Base-by-base conservation (phyloP, 2,113 vertebrate species). In the Coptodon rendalli region DNA sequence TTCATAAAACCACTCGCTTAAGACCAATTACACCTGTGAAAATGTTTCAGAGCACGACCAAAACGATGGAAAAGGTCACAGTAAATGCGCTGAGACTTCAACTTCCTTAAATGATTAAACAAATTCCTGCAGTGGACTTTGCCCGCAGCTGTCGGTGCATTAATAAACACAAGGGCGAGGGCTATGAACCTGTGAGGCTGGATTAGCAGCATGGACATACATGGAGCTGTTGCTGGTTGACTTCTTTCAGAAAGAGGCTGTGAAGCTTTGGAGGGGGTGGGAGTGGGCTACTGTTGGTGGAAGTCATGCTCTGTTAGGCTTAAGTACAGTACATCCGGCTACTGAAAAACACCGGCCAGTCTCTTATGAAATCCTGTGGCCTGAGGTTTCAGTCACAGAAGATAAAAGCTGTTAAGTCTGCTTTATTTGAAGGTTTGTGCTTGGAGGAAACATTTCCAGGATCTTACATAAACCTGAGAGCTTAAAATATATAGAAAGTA, bases 151-250 rank as follows among this genome's bases (percentile, higher is more conserved):
- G 71, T 80, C 48, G 7, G 56, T 59, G 59, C 80, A 80, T 54
- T 71, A 89, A 91, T 85, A 85, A 89, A 89, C 89, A 90, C 81
- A 38, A 73, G 29, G 73, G 73, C 10, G 53, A 43, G 34, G 84
- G 80, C 80, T 3, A 31, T 91, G 91, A 93, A 92, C 82, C 87
- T 34, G 80, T 34, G 63, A 76, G 68, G 79, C 83, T 78, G 61
- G 84, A 73, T 76, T 19, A 56, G 83, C 1, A 40, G 63, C 81
- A 93, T 91, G 93, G 82, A 94, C 95, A 90, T 93, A 94, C 92
- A 94, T 92, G 94, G 92, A 89, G 89, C 89, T 91, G 83, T 61
- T 87, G 83, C 71, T 88, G 93, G 81, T 76, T 81, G 80, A 83
- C 59, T 80, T 90, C 24, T 63, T 81, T 88, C 84, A 63, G 31